Conservation (phyloP, 2,888 invertebrate species). For the Tridacna gigas region DNA sequence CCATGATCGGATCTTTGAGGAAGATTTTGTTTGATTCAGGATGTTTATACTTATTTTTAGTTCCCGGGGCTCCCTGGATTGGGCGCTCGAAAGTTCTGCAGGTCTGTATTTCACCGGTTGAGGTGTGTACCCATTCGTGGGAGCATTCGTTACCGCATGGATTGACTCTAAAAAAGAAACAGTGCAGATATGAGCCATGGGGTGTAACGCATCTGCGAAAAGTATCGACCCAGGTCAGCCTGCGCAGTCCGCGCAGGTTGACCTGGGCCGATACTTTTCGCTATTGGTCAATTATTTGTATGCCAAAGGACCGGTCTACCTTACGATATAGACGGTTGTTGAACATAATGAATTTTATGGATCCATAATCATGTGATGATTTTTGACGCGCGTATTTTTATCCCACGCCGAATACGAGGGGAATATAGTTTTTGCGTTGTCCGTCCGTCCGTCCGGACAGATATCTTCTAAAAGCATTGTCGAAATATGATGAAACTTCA, state of each 20-base stretch:
- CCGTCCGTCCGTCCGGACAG: no score
- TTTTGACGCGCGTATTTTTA: no score
- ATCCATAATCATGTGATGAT: no score
- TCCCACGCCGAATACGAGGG: no score
- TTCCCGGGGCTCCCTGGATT: not conserved
- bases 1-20: constrained; percentile 26
- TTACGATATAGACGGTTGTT: not conserved
- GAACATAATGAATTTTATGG: no score
- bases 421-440: no score
- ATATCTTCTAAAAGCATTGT: no score
- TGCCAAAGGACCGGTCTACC: not conserved
- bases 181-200: no score
- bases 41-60: not conserved
- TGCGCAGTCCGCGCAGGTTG: not conserved
- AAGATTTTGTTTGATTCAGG: constrained; percentile 28
- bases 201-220: not conserved
- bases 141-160: constrained; percentile 50
- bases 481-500: no score
- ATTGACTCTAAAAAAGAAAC: constrained; percentile 42
- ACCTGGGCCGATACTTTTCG: not conserved
- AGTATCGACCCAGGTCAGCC: not conserved
- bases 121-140: constrained; percentile 53
- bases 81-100: constrained; percentile 53
- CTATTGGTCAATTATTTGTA: not conserved
- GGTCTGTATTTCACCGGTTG: constrained; percentile 39